Conservation (phyloP, 2,113 vertebrate genomes). For the Phasianus colchicus region DNA sequence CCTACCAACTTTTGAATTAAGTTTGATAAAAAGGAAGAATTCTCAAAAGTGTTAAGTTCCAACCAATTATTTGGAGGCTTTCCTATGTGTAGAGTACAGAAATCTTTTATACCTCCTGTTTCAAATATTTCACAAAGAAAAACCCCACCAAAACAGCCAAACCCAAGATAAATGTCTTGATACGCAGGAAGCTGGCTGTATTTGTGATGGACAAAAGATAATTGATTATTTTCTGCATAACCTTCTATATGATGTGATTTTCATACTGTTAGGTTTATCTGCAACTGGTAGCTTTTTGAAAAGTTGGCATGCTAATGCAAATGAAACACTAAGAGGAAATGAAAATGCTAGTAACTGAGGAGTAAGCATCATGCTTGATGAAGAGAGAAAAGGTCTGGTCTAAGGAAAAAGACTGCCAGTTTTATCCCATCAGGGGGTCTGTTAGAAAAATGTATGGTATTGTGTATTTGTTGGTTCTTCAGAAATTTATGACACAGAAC, state of each 20-base stretch:
- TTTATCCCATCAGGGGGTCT: neutral
- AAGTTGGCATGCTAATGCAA: neutral
- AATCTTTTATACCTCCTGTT: neutral
- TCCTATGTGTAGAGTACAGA: neutral
- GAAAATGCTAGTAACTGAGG: neutral
- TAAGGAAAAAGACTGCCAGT: neutral
- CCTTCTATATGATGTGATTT: neutral
- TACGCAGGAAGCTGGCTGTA: neutral
- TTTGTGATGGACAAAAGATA: neutral
- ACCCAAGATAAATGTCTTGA: neutral
- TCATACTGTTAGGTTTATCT: neutral
- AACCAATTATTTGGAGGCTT: neutral
- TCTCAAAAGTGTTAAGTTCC: neutral
- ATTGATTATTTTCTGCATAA: neutral
- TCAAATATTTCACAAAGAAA: neutral
- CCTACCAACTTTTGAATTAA: neutral
- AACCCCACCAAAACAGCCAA: neutral
- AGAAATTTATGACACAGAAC: neutral
- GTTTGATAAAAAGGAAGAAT: neutral
- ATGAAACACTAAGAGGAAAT: neutral
- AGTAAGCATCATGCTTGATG: neutral
- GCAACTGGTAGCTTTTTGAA: neutral
- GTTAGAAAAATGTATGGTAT: neutral
- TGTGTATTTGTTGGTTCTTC: neutral
- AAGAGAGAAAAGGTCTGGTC: neutral